Evolutionary conservation across 2,797 vertebrate species (phyloP).

Genomic region (Brachymystax lenok): DNA sequence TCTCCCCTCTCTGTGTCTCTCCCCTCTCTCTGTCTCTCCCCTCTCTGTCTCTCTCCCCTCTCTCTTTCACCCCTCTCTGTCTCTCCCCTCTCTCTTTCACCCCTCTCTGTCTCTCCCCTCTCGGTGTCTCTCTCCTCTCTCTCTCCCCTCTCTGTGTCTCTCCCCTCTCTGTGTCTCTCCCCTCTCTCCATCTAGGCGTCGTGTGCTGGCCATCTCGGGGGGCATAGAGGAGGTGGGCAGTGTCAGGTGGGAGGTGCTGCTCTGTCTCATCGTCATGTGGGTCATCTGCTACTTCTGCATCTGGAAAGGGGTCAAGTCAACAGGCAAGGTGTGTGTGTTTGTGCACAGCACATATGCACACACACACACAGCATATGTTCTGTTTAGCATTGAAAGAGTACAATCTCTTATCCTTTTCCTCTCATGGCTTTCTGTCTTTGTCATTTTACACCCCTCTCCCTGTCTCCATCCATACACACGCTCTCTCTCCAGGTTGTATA

Average conservation of each 20-base stretch:
- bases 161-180: too few relatives aligned
- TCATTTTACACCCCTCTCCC: neutral
- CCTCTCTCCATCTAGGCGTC: constrained; percentile 46
- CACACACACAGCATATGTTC: neutral
- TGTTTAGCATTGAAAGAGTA: neutral
- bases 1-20: too few relatives aligned
- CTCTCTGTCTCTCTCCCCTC: too few relatives aligned
- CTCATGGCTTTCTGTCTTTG: neutral
- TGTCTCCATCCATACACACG: neutral
- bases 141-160: too few relatives aligned
- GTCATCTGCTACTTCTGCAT: constrained; percentile 74
- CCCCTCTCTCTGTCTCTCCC: too few relatives aligned
- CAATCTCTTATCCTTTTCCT: neutral
- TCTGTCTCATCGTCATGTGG: constrained; percentile 68
- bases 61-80: too few relatives aligned
- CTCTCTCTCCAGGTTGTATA: constrained; percentile 71
- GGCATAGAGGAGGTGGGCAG: constrained; percentile 74
- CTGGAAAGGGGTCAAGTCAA: constrained; percentile 79
- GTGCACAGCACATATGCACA: neutral
- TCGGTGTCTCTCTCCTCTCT: too few relatives aligned
- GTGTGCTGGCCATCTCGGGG: constrained; percentile 70
- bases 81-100: too few relatives aligned
- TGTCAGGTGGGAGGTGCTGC: constrained; percentile 54
- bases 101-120: rapidly evolving
- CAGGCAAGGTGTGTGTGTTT: constrained; percentile 69